Percentiles rank a stretch among this genome's conserved stretches.
phyloP scores from a whole-genome alignment of 2,888 invertebrate genomes.

The Ypsolopha sequella region DNA sequence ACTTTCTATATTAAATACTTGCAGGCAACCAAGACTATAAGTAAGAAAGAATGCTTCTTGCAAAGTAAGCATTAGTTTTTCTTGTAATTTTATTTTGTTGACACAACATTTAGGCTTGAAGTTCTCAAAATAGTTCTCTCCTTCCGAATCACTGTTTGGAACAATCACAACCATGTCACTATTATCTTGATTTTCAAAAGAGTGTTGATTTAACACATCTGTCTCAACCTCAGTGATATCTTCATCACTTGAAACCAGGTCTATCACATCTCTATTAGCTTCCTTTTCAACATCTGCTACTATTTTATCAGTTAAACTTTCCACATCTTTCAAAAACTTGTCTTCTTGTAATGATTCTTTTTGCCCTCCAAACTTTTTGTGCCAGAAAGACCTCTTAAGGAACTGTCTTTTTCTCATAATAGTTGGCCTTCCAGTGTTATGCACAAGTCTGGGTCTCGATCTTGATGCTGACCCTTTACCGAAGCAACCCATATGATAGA shows the following conservation, averaged over 20 bases:
- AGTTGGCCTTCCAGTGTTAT: conserved; percentile 39
- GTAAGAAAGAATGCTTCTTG: conserved; percentile 85
- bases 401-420: conserved; percentile 74
- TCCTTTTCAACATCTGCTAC: conserved; percentile 27
- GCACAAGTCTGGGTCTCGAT: conserved; percentile 56
- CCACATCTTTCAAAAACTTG: conserved; percentile 37
- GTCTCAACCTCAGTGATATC: conserved; percentile 21
- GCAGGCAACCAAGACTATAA: conserved; percentile 75
- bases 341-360: conserved; percentile 23
- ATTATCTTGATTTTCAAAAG: conserved; percentile 24
- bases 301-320: conserved; percentile 36
- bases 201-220: conserved; percentile 12
- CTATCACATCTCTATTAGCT: conserved; percentile 44
- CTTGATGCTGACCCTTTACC: conserved; percentile 80
- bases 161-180: conserved; percentile 67
- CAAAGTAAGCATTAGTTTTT: conserved; percentile 75
- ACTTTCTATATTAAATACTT: conserved; percentile 66
- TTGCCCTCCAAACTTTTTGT: conserved; percentile 40
- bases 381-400: conserved; percentile 69
- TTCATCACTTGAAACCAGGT: conserved; percentile 59
- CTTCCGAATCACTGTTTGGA: conserved; percentile 75
- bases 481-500: conserved; percentile 81
- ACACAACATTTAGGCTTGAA: conserved; percentile 71
- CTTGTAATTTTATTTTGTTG: conserved; percentile 70
- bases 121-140: conserved; percentile 72